Percentiles rank a stretch among this genome's conserved stretches.
Evolutionary conservation across 2,113 vertebrate genomes (phyloP).

Genomic region (Dolichotis patagonum): DNA sequence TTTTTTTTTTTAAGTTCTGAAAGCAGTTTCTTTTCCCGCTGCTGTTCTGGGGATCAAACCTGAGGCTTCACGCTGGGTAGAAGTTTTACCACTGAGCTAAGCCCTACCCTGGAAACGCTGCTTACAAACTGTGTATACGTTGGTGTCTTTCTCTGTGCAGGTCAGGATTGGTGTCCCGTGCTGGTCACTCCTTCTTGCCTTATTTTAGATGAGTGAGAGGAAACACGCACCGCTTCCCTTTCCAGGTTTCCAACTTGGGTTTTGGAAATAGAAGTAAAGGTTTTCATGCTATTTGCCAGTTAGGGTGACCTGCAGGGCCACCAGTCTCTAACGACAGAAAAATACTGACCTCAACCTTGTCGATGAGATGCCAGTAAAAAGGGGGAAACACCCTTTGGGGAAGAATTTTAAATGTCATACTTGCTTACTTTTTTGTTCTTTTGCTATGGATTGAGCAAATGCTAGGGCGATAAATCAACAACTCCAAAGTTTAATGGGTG

Average conservation of each 20-base stretch:
- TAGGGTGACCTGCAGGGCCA: background rate
- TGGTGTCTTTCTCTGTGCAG: background rate
- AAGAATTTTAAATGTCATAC: background rate
- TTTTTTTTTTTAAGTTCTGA: background rate
- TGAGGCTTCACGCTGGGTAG: background rate
- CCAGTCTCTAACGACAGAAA: background rate
- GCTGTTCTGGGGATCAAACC: background rate
- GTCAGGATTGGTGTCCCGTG: background rate
- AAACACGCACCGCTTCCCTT: background rate
- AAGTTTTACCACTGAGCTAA: background rate
- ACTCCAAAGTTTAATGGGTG: conserved; percentile 29
- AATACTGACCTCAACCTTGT: background rate
- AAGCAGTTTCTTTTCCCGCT: background rate
- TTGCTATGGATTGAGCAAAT: conserved; percentile 33
- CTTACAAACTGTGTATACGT: background rate
- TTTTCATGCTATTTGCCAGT: background rate
- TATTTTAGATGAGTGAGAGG: background rate
- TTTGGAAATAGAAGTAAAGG: background rate
- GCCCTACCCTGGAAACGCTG: background rate
- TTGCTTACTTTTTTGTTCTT: background rate
- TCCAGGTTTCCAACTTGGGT: background rate
- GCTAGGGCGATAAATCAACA: conserved; percentile 46
- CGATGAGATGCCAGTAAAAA: conserved; percentile 34
- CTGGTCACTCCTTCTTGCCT: background rate
- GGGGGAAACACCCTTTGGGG: background rate